Evolutionary conservation across 1,140 invertebrate genomes (phyloP).

Genomic region (Liolophura sinensis): DNA sequence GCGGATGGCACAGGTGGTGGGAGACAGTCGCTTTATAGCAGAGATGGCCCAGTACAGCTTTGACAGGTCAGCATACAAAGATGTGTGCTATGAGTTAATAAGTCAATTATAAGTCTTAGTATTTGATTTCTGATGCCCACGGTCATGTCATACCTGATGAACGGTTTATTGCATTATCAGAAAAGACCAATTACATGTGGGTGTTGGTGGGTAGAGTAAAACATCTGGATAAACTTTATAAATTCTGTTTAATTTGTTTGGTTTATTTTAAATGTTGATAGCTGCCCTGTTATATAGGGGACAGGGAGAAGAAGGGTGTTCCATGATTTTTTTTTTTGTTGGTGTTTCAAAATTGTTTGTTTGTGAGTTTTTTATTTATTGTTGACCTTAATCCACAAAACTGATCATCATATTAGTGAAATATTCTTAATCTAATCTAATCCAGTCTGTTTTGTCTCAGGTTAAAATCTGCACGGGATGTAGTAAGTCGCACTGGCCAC

Average conservation of each 20-base stretch:
- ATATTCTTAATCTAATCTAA: background rate
- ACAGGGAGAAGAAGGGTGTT: too few species aligned
- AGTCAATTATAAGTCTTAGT: too few species aligned
- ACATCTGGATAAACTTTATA: too few species aligned
- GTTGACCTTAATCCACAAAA: background rate
- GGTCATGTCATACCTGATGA: too few species aligned
- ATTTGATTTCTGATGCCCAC: too few species aligned
- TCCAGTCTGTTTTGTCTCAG: conserved; percentile 35
- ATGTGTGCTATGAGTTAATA: too few species aligned
- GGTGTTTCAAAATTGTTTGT: background rate
- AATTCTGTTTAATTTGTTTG: too few species aligned
- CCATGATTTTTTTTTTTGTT: background rate
- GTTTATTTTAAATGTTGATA: too few species aligned
- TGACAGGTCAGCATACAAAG: conserved; percentile 72
- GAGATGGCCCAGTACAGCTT: conserved; percentile 90
- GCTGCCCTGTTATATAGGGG: too few species aligned
- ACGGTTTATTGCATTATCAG: too few species aligned
- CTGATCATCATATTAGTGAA: background rate
- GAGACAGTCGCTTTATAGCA: conserved; percentile 76
- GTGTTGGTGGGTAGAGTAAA: too few species aligned
- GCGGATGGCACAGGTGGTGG: conserved; percentile 79
- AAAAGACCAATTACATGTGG: too few species aligned
- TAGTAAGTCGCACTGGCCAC: conserved; percentile 86
- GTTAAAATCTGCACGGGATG: conserved; percentile 84
- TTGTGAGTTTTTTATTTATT: background rate